Conservation (phyloP, 2,888 invertebrate genomes). For the Hanleya hanleyi region DNA sequence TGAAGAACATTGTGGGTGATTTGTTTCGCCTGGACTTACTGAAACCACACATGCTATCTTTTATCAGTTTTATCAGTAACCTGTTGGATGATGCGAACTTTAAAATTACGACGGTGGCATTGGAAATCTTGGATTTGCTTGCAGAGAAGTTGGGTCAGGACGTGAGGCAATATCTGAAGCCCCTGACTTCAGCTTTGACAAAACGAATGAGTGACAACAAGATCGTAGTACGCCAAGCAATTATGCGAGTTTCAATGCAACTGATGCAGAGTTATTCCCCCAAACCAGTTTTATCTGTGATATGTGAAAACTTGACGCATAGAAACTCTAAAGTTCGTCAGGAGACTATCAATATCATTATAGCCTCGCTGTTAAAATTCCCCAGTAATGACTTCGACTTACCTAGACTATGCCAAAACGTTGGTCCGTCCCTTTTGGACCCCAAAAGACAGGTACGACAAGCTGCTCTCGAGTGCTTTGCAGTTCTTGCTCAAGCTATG, state of each 20-base stretch:
- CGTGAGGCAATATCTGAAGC: conserved; percentile 74
- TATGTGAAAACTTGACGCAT: conserved; percentile 75
- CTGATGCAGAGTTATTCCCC: conserved; percentile 77
- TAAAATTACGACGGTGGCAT: conserved; percentile 74
- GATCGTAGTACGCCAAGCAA: conserved; percentile 75
- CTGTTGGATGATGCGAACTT: conserved; percentile 80
- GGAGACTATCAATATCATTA: conserved; percentile 84
- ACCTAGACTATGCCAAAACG: conserved; percentile 72
- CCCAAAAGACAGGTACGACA: conserved; percentile 84
- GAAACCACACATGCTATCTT: conserved; percentile 79
- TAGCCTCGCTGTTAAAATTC: conserved; percentile 85
- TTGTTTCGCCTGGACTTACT: conserved; percentile 70
- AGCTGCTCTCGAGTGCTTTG: conserved; percentile 85
- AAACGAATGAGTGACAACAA: conserved; percentile 76
- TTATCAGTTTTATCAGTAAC: conserved; percentile 78
- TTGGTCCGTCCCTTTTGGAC: conserved; percentile 76
- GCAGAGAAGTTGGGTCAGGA: conserved; percentile 72
- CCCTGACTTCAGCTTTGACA: conserved; percentile 74
- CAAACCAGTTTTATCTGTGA: conserved; percentile 76
- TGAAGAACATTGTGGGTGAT: conserved; percentile 76
- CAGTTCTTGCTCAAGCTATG: conserved; percentile 84
- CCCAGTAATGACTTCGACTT: conserved; percentile 84
- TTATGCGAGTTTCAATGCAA: conserved; percentile 75
- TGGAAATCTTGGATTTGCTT: conserved; percentile 75
- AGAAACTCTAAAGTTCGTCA: conserved; percentile 80